phyloP scores from a whole-genome alignment of 92 coral and sea anemone genomes.

The Paragorgia papillata region DNA sequence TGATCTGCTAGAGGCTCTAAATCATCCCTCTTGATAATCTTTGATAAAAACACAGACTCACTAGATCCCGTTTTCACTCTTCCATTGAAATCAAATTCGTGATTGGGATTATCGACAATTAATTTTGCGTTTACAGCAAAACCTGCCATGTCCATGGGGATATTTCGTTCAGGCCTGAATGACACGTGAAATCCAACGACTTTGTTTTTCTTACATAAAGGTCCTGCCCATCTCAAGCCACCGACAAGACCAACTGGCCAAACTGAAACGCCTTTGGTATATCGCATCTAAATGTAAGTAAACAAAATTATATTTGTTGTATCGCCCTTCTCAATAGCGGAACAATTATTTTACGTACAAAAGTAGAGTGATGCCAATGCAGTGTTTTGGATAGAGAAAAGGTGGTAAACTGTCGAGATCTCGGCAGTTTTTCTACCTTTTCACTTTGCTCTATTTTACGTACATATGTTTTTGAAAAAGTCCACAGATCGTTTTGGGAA shows the following conservation, averaged over 20 bases:
- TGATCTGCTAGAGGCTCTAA: conserved; percentile 75
- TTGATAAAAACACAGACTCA: conserved; percentile 75
- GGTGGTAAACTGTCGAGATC: too few relatives aligned
- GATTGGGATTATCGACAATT: conserved; percentile 59
- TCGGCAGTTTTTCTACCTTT: too few relatives aligned
- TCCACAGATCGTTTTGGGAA: too few relatives aligned
- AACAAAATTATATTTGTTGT: background rate
- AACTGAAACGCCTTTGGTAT: conserved; percentile 81
- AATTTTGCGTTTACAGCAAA: conserved; percentile 84
- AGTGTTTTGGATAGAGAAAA: too few relatives aligned
- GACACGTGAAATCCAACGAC: conserved; percentile 68
- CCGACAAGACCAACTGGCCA: conserved; percentile 98
- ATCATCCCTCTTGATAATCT: conserved; percentile 62
- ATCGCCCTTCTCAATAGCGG: background rate
- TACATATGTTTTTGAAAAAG: too few relatives aligned
- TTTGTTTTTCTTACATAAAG: conserved; percentile 72
- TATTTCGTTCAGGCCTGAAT: conserved; percentile 67
- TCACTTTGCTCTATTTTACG: too few relatives aligned
- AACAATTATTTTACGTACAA: too few relatives aligned
- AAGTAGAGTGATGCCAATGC: too few relatives aligned
- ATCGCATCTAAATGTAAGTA: conserved; percentile 65
- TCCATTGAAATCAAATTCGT: conserved; percentile 65
- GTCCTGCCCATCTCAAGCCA: conserved; percentile 91
- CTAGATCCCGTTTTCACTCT: conserved; percentile 71
- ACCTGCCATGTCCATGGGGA: conserved; percentile 96